Base-by-base conservation (phyloP, 1,140 invertebrate species). In the Proales similis region DNA sequence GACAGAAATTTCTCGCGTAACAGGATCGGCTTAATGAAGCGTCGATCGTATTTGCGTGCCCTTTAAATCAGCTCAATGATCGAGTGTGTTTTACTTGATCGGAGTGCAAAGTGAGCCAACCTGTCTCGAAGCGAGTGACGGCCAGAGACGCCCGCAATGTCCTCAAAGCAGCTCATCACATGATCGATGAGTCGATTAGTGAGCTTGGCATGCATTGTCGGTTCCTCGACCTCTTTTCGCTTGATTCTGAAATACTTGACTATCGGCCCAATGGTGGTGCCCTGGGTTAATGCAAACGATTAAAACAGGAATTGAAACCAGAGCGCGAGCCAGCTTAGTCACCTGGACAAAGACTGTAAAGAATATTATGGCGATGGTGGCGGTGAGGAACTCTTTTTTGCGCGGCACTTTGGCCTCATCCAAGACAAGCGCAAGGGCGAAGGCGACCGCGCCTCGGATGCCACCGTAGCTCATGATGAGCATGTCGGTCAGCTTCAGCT, bases 391-490 rank as follows among this genome's bases (percentile, higher is more conserved):
- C 84, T 96, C 92, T 1, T 73, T 68, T 63, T 80, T 79, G 30
- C 77, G 71, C 5, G 73, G 71, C 14, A 77, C 69, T 14, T 82
- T 71, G 2, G 77, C 69, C 26, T 77, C 73, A 48, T 92, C 82
- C 65, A 98, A 87, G 66, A 96, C 82, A 39, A 95, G 80, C 32
- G 92, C 91, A 65, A 99, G 77, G 27, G 92, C 92, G 76, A 98
- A 98, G 27, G 94, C 94, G 12, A 98, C 92, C 17, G 94, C 93
- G 24, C 94, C 94, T 65, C 94, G 81, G 42, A 98, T 79, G 46
- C 90, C 94, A 66, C 94, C 94, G 73, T 97, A 99, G 1, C 90
- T 89, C 90, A 99, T 97, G 19, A 98, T 92, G 74, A 99, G 94
- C 75, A 97, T 94, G 76, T 99, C 94, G 20, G 77, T 71, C 47